These are phyloP conservation scores for Corythornis madagascariensis DNA, from an alignment of 2,113 vertebrate species.

Conservation along the genomic window DNA sequence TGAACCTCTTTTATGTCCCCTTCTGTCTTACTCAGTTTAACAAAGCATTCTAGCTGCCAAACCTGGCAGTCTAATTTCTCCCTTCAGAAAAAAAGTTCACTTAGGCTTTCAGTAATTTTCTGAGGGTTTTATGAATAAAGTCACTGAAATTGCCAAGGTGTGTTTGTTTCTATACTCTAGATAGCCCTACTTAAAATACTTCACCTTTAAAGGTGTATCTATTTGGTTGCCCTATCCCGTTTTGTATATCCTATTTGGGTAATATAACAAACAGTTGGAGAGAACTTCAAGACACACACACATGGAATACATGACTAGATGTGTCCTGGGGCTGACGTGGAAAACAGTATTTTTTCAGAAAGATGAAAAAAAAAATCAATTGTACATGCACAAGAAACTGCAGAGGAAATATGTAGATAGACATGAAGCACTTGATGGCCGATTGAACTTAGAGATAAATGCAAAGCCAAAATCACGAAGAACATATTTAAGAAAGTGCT, in stretches of 20 bases:
- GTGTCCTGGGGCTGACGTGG: constrained; percentile 47
- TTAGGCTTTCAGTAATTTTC: background rate
- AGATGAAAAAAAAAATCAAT: constrained; percentile 6
- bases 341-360: constrained; percentile 49
- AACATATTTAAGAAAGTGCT: background rate
- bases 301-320: constrained; percentile 43
- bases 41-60: background rate
- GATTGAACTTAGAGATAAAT: constrained; percentile 20
- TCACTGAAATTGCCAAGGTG: background rate
- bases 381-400: constrained; percentile 17
- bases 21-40: background rate
- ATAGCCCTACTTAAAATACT: background rate
- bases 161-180: background rate
- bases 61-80: background rate
- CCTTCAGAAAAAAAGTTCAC: background rate
- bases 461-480: background rate
- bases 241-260: background rate
- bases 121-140: background rate
- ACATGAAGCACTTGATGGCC: background rate
- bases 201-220: background rate
- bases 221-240: background rate
- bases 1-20: background rate
- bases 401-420: constrained; percentile 9
- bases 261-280: background rate
- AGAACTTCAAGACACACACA: constrained; percentile 27